Percentiles rank a stretch among this genome's conserved stretches.
Evolutionary conservation across 2,113 vertebrate species (phyloP).

Genomic region (Syngnathus scovelli): DNA sequence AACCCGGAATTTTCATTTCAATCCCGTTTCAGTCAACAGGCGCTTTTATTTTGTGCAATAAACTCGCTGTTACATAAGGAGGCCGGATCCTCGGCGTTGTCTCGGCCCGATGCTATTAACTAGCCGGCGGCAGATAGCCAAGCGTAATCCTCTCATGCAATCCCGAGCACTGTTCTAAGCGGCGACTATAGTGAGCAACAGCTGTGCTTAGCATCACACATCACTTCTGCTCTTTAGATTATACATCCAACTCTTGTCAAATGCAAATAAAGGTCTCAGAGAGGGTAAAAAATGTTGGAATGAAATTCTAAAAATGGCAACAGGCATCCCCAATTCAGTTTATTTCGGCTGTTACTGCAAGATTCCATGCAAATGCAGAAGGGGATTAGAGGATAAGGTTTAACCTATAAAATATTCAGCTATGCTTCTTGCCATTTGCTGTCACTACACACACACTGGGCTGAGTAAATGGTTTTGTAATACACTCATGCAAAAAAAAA

Average conservation of each 20-base stretch:
- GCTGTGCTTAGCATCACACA: slow-evolving; percentile 27
- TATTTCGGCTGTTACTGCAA: not conserved
- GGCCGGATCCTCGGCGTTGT: slow-evolving; percentile 13
- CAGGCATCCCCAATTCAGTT: not conserved
- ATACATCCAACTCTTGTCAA: slow-evolving; percentile 6
- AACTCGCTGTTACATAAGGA: slow-evolving; percentile 12
- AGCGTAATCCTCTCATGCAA: slow-evolving; percentile 26
- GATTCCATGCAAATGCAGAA: not conserved
- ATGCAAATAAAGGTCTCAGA: not conserved
- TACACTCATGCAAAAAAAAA: no score
- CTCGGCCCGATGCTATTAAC: slow-evolving; percentile 17
- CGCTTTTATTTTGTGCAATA: not conserved
- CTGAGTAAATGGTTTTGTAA: no score
- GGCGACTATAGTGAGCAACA: slow-evolving; percentile 19
- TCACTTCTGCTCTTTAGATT: slow-evolving; percentile 8
- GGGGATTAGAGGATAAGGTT: slow-evolving; percentile 4
- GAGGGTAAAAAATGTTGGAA: not conserved
- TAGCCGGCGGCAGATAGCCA: slow-evolving; percentile 24
- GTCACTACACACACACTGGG: not conserved
- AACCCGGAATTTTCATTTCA: not conserved
- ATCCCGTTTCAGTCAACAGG: no score
- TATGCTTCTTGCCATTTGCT: not conserved
- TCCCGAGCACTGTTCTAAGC: slow-evolving; percentile 14
- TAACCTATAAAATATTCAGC: not conserved
- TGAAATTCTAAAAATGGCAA: not conserved